Conservation (phyloP, 2,888 invertebrate species). For the Plagodis pulveraria region DNA sequence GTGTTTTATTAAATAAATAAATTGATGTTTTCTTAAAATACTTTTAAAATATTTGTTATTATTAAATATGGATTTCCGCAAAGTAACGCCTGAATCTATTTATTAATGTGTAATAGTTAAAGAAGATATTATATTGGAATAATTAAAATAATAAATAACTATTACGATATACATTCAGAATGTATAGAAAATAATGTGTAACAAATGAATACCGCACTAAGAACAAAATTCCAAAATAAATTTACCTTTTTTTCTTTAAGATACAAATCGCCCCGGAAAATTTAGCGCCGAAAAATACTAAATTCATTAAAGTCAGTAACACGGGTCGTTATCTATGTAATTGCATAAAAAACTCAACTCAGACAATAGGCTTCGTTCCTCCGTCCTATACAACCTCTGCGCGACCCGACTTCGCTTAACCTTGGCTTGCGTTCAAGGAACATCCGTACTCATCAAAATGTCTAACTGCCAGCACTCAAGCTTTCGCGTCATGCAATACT, state of each 20-base stretch:
- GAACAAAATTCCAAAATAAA: neutral
- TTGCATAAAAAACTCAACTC: constrained; percentile 56
- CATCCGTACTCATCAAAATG: constrained; percentile 67
- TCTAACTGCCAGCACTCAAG: constrained; percentile 24
- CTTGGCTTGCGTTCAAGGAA: constrained; percentile 71
- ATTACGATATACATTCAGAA: too few relatives aligned
- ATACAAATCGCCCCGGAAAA: constrained; percentile 60
- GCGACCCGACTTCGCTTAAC: constrained; percentile 62
- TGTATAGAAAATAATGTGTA: too few relatives aligned
- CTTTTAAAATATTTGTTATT: too few relatives aligned
- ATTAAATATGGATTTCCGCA: too few relatives aligned
- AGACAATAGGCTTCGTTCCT: constrained; percentile 59
- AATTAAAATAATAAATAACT: too few relatives aligned
- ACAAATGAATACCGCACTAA: neutral
- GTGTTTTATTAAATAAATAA: too few relatives aligned
- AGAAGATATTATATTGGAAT: too few relatives aligned
- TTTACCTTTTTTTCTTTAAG: too few relatives aligned
- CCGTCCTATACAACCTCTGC: constrained; percentile 65
- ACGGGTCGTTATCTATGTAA: constrained; percentile 66
- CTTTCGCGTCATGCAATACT: constrained; percentile 22
- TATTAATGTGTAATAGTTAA: too few relatives aligned
- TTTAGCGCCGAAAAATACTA: constrained; percentile 49
- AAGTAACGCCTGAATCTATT: too few relatives aligned
- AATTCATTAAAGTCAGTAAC: constrained; percentile 55
- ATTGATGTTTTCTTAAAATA: too few relatives aligned